A percentile compares a stretch with the other conserved stretches of the same genome.
phyloP scores from a whole-genome alignment of 2,113 vertebrate genomes.

The Ginglymostoma cirratum region DNA sequence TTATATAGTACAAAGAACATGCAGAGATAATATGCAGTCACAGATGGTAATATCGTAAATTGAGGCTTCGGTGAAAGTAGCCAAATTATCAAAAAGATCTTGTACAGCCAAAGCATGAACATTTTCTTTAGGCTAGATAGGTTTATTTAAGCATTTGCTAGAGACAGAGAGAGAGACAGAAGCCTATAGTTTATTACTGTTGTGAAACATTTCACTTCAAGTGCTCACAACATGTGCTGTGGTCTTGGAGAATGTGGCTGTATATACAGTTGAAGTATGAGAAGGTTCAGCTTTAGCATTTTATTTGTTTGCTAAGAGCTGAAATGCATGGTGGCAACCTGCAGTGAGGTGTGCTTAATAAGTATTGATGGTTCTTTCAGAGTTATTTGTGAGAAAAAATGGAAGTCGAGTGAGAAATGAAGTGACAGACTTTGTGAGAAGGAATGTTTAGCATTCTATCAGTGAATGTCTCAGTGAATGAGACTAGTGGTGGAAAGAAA shows the following conservation, averaged over 20 bases:
- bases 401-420: background rate
- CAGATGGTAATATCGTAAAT: background rate
- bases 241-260: background rate
- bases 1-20: background rate
- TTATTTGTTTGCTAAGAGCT: background rate
- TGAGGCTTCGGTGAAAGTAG: background rate
- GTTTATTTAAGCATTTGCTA: background rate
- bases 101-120: background rate
- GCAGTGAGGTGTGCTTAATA: background rate
- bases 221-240: background rate
- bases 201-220: background rate
- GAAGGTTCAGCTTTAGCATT: conserved; percentile 17
- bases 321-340: background rate
- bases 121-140: background rate
- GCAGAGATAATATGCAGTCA: background rate
- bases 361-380: background rate
- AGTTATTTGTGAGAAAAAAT: conserved; percentile 3
- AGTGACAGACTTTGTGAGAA: background rate
- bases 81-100: background rate
- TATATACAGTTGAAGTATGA: background rate
- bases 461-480: background rate
- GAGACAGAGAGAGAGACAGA: background rate
- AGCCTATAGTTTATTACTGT: background rate
- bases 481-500: background rate
- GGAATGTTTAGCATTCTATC: background rate